phyloP scores from a whole-genome alignment of 2,888 invertebrate genomes.

The Campoletis raptor region DNA sequence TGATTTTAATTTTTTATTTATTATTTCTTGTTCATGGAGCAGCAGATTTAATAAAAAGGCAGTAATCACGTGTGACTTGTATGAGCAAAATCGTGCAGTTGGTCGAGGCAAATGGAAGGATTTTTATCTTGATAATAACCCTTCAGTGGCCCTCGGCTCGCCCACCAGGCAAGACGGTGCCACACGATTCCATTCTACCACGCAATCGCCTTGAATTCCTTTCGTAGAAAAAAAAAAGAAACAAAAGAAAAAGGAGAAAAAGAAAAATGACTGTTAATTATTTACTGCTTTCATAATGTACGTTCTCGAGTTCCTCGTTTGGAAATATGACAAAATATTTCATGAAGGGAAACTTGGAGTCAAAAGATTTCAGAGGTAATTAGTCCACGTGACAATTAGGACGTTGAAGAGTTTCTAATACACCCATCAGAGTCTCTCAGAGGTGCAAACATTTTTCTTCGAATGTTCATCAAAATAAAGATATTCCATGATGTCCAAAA shows the following conservation, averaged over 20 bases:
- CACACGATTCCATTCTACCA: constrained; percentile 26
- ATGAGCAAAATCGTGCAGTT: constrained; percentile 12
- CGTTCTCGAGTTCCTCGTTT: constrained; percentile 4
- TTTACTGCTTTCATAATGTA: neutral
- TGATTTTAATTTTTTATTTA: neutral
- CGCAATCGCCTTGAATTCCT: constrained; percentile 47
- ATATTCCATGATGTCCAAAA: neutral
- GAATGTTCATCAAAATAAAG: neutral
- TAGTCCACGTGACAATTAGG: neutral
- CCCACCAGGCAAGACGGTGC: constrained; percentile 15
- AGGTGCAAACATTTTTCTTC: neutral
- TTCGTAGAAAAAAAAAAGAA: neutral
- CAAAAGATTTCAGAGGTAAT: constrained; percentile 16
- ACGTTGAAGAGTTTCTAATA: neutral
- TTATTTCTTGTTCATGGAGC: neutral
- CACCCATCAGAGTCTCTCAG: neutral
- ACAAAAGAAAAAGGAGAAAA: neutral
- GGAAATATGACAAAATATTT: constrained; percentile 17
- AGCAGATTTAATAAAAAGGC: neutral
- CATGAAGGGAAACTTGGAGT: neutral
- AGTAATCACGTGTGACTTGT: constrained; percentile 34
- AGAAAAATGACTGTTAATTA: constrained; percentile 37
- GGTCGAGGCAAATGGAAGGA: constrained; percentile 33
- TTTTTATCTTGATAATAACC: constrained; percentile 59
- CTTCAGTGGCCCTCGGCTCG: constrained; percentile 17